Base-by-base conservation (phyloP, 2,888 invertebrate species). In the Drosophila lacicola region DNA sequence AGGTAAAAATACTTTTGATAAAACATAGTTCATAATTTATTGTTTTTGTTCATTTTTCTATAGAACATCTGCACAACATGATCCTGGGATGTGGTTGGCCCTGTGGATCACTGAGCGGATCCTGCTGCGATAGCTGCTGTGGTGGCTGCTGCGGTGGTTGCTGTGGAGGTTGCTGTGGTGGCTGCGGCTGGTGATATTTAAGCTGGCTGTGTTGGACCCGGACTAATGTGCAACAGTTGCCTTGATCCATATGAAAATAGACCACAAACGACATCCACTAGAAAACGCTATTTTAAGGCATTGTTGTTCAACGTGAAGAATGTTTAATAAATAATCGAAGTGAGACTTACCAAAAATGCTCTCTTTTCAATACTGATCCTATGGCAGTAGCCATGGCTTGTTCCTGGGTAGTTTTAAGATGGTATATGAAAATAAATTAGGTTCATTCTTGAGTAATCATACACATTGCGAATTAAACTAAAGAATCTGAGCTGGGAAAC, bases 11-110 rank as follows among this genome's bases (percentile, higher is more conserved):
- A 11, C n/a, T 11, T 39, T 39, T 11, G 10, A 34, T 34, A 11
- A 11, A 34, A 34, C 1, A 1, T 11, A 34, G 34, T 4, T 0
- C 10, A 19, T 45, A 13, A 11, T 8, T 2, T 19, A 34, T 13
- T 6, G 6, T 25, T 17, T 11, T 21, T 13, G 0, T 13, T 6
- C 5, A n/a, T 11, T 33, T 14, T 6, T 3, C 13, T 19, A 4
- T 0, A 9, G 37, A 39, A 14, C 34, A 53, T 21, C 37, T 41
- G 3, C 54, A 51, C 37, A 33, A 42, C 33, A 42, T 66, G 78
- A 57, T 79, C 55, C 51, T 78, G 9, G 74, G 82, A n/a, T 80
- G 81, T 60, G 80, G 80, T 37, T 81, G 77, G 36, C 74, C 72
- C n/a, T 78, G 80, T 29, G 77, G 77, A 41, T 76, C 62, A 0